Evolutionary conservation across 2,113 vertebrate genomes (phyloP).

Genomic region (Limanda limanda): DNA sequence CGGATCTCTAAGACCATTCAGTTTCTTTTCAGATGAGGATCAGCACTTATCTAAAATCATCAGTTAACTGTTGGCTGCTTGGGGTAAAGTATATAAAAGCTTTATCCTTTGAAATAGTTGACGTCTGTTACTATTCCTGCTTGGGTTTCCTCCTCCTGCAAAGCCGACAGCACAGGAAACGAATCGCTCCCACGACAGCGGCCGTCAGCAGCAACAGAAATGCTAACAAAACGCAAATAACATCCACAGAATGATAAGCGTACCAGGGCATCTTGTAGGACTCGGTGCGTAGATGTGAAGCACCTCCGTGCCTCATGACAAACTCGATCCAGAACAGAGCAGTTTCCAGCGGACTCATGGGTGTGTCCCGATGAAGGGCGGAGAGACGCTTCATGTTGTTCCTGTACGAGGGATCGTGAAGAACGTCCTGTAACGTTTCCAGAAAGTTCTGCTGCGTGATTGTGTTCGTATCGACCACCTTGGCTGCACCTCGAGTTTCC

Average conservation of each 20-base stretch:
- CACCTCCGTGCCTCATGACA: slow-evolving; percentile 81
- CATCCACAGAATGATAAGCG: slow-evolving; percentile 76
- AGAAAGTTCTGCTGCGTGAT: slow-evolving; percentile 69
- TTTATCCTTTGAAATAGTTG: background rate
- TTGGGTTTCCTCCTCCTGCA: slow-evolving; percentile 75
- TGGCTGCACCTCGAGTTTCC: slow-evolving; percentile 74
- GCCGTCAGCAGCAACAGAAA: slow-evolving; percentile 42
- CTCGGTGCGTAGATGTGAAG: slow-evolving; percentile 77
- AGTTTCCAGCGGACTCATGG: slow-evolving; percentile 68
- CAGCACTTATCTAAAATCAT: background rate
- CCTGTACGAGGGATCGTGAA: slow-evolving; percentile 75
- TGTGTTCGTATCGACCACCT: slow-evolving; percentile 60
- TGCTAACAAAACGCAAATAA: slow-evolving; percentile 48
- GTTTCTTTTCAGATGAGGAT: background rate
- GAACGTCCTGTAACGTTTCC: slow-evolving; percentile 68
- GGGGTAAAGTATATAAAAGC: no score
- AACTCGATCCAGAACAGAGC: slow-evolving; percentile 83
- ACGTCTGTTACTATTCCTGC: slow-evolving; percentile 57
- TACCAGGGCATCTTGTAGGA: slow-evolving; percentile 81
- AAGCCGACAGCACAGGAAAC: slow-evolving; percentile 64
- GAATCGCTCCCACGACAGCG: slow-evolving; percentile 38
- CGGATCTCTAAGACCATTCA: no score
- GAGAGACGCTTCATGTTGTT: slow-evolving; percentile 78
- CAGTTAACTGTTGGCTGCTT: background rate
- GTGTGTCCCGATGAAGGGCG: slow-evolving; percentile 74